Conservation (phyloP, 2,113 vertebrate species). For the Spea bombifrons region DNA sequence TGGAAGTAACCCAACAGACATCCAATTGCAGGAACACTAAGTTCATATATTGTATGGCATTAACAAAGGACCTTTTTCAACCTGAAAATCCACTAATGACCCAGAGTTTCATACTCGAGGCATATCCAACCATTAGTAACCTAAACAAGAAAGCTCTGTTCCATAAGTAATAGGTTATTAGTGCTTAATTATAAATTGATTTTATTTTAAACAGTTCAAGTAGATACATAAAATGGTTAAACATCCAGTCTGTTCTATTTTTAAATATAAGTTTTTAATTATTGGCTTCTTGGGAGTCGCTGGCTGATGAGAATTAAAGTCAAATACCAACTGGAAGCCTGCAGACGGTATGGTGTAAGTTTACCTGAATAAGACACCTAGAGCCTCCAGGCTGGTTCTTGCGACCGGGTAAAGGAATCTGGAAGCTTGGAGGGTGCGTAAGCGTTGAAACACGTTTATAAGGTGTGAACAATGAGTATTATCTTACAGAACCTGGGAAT, state of each 20-base stretch:
- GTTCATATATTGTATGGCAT: slow-evolving; percentile 9
- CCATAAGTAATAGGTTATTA: too few relatives aligned
- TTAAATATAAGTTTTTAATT: too few relatives aligned
- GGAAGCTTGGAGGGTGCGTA: slow-evolving; percentile 21
- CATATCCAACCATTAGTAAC: too few relatives aligned
- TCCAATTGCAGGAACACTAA: slow-evolving; percentile 4
- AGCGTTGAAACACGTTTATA: slow-evolving; percentile 7
- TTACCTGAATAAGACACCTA: background rate
- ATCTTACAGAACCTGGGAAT: background rate
- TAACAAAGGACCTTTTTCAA: slow-evolving; percentile 28
- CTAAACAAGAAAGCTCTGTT: too few relatives aligned
- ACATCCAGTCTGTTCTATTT: too few relatives aligned
- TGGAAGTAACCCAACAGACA: slow-evolving; percentile 3
- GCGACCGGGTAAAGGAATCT: slow-evolving; percentile 13
- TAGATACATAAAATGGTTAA: too few relatives aligned
- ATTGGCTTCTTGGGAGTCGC: background rate
- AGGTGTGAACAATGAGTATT: slow-evolving; percentile 11
- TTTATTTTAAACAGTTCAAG: too few relatives aligned
- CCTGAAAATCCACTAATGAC: background rate
- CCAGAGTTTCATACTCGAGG: too few relatives aligned
- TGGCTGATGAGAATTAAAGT: background rate
- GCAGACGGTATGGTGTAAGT: background rate
- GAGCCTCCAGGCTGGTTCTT: slow-evolving; percentile 6
- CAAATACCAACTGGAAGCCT: background rate
- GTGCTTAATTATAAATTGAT: too few relatives aligned